phyloP scores from a whole-genome alignment of 2,113 vertebrate species.

The Paracanthobrama guichenoti region DNA sequence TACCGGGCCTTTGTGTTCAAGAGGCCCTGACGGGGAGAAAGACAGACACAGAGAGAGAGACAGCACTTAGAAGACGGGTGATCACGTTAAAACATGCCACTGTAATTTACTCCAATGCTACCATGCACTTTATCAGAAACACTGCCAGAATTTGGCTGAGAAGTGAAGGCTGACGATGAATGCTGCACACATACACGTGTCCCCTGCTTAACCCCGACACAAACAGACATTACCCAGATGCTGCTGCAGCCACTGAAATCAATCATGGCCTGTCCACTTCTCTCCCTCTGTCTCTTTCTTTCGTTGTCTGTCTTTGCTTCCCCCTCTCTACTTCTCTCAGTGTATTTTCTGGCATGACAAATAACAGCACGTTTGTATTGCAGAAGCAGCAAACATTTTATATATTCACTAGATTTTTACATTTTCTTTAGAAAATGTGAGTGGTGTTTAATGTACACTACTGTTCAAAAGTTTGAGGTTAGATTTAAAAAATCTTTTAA shows the following conservation, averaged over 20 bases:
- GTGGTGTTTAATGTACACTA: background rate
- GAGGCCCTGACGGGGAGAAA: conserved; percentile 68
- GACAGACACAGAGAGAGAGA: conserved; percentile 47
- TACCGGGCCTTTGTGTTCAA: conserved; percentile 63
- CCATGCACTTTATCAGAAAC: conserved; percentile 4
- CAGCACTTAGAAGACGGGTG: conserved; percentile 32
- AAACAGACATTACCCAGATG: conserved; percentile 60
- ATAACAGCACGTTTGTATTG: conserved; percentile 1
- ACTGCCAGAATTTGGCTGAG: conserved; percentile 1
- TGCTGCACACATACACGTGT: conserved; percentile 18
- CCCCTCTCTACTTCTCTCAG: background rate
- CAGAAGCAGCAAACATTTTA: background rate
- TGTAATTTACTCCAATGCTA: background rate
- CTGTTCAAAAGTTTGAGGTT: background rate
- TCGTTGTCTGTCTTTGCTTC: background rate
- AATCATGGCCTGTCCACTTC: conserved; percentile 57
- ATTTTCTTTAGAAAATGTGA: background rate
- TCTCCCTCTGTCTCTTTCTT: conserved; percentile 26
- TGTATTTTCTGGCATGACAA: background rate
- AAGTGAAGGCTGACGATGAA: background rate
- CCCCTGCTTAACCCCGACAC: conserved; percentile 51
- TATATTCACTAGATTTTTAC: background rate
- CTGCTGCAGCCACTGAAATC: conserved; percentile 48
- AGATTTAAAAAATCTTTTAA: background rate
- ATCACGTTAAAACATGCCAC: conserved; percentile 11